Percentiles rank a stretch among this genome's conserved stretches.
These are phyloP conservation scores for Allygus modestus DNA, from an alignment of 2,888 invertebrate species.

Conservation along the genomic window DNA sequence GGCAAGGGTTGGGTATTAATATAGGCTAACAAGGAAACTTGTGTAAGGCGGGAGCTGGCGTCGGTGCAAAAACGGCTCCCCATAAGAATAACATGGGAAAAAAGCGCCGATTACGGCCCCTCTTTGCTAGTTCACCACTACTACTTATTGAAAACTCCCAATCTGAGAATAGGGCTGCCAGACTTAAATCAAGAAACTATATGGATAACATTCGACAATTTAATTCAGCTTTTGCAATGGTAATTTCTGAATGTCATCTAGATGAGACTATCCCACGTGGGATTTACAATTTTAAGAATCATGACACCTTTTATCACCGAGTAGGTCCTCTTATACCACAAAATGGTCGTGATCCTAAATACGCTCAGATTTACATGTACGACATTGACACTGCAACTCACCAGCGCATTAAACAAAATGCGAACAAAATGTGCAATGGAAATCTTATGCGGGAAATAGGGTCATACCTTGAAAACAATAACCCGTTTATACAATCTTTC, in stretches of 20 bases:
- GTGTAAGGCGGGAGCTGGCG: too few relatives aligned
- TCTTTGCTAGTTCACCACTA: too few relatives aligned
- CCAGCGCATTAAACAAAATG: background rate
- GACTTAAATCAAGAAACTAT: background rate
- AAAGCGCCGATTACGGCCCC: too few relatives aligned
- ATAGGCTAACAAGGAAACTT: too few relatives aligned
- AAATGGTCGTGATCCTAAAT: background rate
- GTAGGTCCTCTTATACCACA: background rate
- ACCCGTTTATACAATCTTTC: background rate
- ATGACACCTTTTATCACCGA: conserved; percentile 26
- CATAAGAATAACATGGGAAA: too few relatives aligned
- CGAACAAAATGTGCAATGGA: background rate
- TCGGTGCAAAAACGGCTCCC: too few relatives aligned
- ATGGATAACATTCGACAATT: background rate
- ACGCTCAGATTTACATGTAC: conserved; percentile 20
- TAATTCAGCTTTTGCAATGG: conserved; percentile 7
- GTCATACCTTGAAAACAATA: background rate
- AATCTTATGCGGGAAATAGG: background rate
- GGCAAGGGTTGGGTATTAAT: too few relatives aligned
- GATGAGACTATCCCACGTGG: background rate
- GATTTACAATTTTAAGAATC: conserved; percentile 32
- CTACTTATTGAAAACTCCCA: background rate
- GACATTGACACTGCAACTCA: conserved; percentile 21
- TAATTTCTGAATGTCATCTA: conserved; percentile 3
- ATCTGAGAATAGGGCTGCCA: background rate